Base-by-base conservation (phyloP, 2,888 invertebrate genomes). In the Miltochrista miniata region DNA sequence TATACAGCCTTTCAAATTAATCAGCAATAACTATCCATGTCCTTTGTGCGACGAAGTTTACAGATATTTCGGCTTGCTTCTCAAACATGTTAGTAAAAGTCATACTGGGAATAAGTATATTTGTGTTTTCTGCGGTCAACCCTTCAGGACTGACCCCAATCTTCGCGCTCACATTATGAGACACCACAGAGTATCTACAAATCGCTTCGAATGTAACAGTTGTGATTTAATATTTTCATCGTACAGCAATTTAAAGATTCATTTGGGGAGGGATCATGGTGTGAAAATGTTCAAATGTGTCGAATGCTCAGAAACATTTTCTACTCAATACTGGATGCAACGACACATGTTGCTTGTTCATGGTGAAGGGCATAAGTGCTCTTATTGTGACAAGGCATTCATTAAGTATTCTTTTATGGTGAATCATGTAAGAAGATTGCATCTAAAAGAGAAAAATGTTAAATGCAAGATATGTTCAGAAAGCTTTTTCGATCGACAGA, bases 381-480 rank as follows among this genome's bases (percentile, higher is more conserved):
- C 68, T 0, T 78, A 81, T 37, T 89, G 89, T 38, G 77, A 74
- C 0, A 81, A 79, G 44, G 44, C 81, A 1, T 89, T 87, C 40
- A 77, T 79, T 0, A 82, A 78, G 44, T 83, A 87, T 56, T 86
- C 85, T 0, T 73, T 75, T 15, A 81, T 87, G 80, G 69, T 77
- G 0, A 82, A 83, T 42, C 90, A 89, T 45, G 63, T 87, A 1
- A 70, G 82, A 38, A 70, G 85, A 8, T 72, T 74, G 9, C 89
- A 89, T 63, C 68, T 86, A 10, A 83, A 86, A 51, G 89, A 89
- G 59, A 87, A 81, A 47, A 88, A 85, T 48, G 81, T 83, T 0
- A 74, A 83, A 49, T 88, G 88, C 39, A 62, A 79, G 0, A 58
- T 84, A 0, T 88, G 89, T 51, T 74, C 68, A 3, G 80, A 85